Conservation (phyloP, 2,113 vertebrate species). For the Motacilla alba region DNA sequence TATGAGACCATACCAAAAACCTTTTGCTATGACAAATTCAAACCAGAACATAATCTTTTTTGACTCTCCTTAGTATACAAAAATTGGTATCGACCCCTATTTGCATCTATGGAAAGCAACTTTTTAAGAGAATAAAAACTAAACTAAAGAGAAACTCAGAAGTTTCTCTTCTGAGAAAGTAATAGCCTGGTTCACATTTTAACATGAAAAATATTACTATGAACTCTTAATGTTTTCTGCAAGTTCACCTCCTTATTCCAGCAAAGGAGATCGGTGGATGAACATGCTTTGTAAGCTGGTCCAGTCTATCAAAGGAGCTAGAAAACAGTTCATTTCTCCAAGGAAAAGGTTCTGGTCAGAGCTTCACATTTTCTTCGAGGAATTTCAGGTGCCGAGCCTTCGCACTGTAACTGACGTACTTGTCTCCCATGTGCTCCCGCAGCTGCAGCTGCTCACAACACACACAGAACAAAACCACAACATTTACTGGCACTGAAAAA, state of each 20-base stretch:
- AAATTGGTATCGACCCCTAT: not conserved
- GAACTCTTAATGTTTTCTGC: not conserved
- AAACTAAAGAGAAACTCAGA: not conserved
- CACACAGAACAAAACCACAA: not conserved
- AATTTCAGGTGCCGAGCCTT: slow-evolving; percentile 95
- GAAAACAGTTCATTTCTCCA: slow-evolving; percentile 5
- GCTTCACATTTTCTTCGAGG: slow-evolving; percentile 87
- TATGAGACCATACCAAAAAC: not conserved
- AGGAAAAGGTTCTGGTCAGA: slow-evolving; percentile 57
- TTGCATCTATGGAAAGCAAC: not conserved
- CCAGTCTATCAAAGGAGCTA: not conserved
- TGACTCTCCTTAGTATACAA: not conserved
- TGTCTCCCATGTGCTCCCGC: slow-evolving; percentile 85
- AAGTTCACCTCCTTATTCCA: not conserved
- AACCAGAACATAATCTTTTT: not conserved
- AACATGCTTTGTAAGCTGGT: not conserved
- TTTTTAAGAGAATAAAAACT: not conserved
- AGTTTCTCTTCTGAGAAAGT: not conserved
- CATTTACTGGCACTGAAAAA: not conserved
- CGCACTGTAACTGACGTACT: slow-evolving; percentile 82
- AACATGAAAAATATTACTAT: slow-evolving; percentile 4
- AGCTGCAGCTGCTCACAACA: slow-evolving; percentile 76
- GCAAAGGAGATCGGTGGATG: not conserved
- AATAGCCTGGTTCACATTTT: slow-evolving; percentile 7
- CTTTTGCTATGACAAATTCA: not conserved